Base-by-base conservation (phyloP, 2,797 vertebrate genomes). In the Champsocephalus esox region DNA sequence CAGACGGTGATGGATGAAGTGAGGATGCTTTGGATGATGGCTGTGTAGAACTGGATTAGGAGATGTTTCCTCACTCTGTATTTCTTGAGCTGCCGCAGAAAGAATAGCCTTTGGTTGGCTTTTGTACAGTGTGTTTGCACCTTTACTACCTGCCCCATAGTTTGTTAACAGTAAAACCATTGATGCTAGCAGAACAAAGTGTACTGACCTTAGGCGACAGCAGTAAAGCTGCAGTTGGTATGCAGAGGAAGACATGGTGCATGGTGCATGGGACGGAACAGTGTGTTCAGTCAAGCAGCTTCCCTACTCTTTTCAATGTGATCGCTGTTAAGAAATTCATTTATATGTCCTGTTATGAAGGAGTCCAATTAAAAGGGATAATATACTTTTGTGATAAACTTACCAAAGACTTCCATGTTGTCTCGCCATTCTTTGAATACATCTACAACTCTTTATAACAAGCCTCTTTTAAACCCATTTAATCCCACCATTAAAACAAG, bases 101-200 rank as follows among this genome's bases (percentile, higher is more conserved):
- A 19, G 19, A 19, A 19, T 19, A 19, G 19, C 19, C 19, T 19
- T 19, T 19, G 19, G 19, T 19, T 19, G 19, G 19, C 19, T 19
- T 19, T 19, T 19, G 19, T 66, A 58, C 68, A 19, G 52, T 34
- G 49, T 49, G 59, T 71, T 77, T 70, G 61, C 75, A 24, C 66
- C 62, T 56, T 65, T 68, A 49, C 34, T 24, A 13, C 63, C 67
- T 56, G 32, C 28, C 28, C 45, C 13, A 32, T 0, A 71, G 67
- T 77, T 81, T 81, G 76, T 52, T 66, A 52, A 73, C 41, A 21
- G 34, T 41, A 45, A 66, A 68, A 34, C 32, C 62, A 77, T 21
- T 38, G 55, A 66, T 73, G 1, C 5, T 17, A 19, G 45, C 54
- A 58, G 56, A 60, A 48, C 21, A 16, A 38, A 44, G 63, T 32